Conservation (phyloP, 35 echinoderm and acorn worm genomes). For the Amphiura filiformis region DNA sequence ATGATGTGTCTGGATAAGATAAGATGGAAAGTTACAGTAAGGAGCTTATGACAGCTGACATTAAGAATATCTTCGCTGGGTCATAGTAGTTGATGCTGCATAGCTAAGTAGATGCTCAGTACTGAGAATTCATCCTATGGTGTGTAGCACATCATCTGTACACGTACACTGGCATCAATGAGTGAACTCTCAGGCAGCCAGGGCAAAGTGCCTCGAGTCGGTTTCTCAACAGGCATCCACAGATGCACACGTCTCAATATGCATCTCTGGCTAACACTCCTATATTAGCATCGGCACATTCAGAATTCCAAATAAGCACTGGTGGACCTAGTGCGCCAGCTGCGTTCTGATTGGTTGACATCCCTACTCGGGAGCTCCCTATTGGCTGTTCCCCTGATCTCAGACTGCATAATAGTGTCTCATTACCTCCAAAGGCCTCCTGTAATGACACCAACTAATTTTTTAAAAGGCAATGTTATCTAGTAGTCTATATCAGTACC, state of each 20-base stretch:
- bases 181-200: neutral
- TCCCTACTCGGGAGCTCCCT: neutral
- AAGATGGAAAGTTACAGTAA: neutral
- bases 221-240: slow-evolving; percentile 21
- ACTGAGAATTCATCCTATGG: neutral
- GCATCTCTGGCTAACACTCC: neutral
- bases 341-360: slow-evolving; percentile 11
- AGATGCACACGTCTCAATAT: neutral
- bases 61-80: neutral
- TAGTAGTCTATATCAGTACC: slow-evolving; percentile 35
- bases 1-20: neutral
- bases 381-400: neutral
- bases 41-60: neutral
- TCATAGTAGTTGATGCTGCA: neutral
- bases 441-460: slow-evolving; percentile 5
- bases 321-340: slow-evolving; percentile 43
- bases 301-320: slow-evolving; percentile 72
- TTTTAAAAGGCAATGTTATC: slow-evolving; percentile 41
- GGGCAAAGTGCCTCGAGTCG: neutral
- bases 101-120: neutral
- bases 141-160: neutral
- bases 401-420: neutral
- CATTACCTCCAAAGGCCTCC: neutral
- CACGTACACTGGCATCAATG: neutral
- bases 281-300: slow-evolving; percentile 37